phyloP scores from a whole-genome alignment of 2,113 vertebrate genomes.

The Neodontobutis hainanensis region DNA sequence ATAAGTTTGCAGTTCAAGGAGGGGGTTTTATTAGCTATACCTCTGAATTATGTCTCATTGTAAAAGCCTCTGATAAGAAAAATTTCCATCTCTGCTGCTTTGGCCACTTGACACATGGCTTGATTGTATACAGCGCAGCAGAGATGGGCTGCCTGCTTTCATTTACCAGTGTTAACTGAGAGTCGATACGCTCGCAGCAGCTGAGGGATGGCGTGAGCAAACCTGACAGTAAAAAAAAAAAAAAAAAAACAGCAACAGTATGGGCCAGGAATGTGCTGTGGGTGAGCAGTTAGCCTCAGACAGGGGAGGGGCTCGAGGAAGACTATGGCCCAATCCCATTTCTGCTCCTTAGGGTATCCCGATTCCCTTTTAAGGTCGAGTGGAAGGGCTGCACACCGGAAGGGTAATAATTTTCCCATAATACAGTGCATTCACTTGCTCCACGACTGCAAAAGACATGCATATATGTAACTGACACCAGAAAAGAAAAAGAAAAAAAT shows the following conservation, averaged over 20 bases:
- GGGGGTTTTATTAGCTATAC: background rate
- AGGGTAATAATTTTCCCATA: no score
- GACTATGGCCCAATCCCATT: background rate
- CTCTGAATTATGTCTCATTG: slow-evolving; percentile 31
- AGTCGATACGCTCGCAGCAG: slow-evolving; percentile 57
- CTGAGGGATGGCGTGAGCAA: slow-evolving; percentile 59
- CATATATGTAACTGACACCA: no score
- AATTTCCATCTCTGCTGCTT: slow-evolving; percentile 47
- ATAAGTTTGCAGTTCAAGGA: no score
- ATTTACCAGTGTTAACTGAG: slow-evolving; percentile 70
- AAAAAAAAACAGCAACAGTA: slow-evolving; percentile 25
- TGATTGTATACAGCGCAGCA: slow-evolving; percentile 54
- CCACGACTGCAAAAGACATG: no score
- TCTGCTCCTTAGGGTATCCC: no score
- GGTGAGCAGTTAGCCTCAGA: slow-evolving; percentile 15
- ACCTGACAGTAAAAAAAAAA: slow-evolving; percentile 28
- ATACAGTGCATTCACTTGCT: no score
- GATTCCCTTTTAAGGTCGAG: no score
- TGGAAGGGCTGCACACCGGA: no score
- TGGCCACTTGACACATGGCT: slow-evolving; percentile 46
- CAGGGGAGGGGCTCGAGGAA: background rate
- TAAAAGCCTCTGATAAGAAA: slow-evolving; percentile 49
- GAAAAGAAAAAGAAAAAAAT: no score
- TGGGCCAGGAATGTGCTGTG: slow-evolving; percentile 16
- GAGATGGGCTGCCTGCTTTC: slow-evolving; percentile 67